Evolutionary conservation across 2,113 vertebrate species (phyloP), one percentile per base, ranked within the genome.

Genomic region (Otolemur garnettii): DNA sequence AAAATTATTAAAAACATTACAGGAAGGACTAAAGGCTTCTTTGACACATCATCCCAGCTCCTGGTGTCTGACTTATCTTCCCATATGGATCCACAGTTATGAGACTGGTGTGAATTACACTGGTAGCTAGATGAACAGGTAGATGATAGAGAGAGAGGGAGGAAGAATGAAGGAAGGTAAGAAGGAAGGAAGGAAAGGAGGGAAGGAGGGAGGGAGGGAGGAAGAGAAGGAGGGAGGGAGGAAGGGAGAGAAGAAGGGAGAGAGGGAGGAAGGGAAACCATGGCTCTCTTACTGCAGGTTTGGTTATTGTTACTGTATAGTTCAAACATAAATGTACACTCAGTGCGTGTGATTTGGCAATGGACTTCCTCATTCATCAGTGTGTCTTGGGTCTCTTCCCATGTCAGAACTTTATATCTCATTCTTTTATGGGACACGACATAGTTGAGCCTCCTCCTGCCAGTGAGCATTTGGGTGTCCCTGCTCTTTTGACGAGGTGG

Each of bases 91-190:
- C 72, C 35, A 60, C 35, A 59, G 90, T 68, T 68, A 17, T 74
- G 72, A 93, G 71, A 84, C 53, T 59, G 72, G 30, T 80, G 77
- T 68, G 83, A 88, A 42, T 92, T 89, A 66, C 66, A 68, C 57
- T 35, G 57, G 42, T 45, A 50, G 14, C 42, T 57, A 66, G 38
- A 28, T 53, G 82, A 22, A 12, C 8, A 24, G 81, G 8, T 55
- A 45, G 86, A 57, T 35, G 53, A 79, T 30, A 7, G 68, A 24
- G 14, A 19, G 74, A 30, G 11, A 19, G 74, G 77, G 22, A 11
- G 89, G 30, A 35, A 18, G 26, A 79, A 59, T 59, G 33, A 18
- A 38, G 82, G 35, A 79, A 11, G 33, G 22, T 45, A 55, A 55
- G 45, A 38, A 38, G 38, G 38, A 38, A 38, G 38, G 4, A 38